Evolutionary conservation across 2,797 vertebrate genomes (phyloP).

Genomic region (Tamandua tetradactyla): DNA sequence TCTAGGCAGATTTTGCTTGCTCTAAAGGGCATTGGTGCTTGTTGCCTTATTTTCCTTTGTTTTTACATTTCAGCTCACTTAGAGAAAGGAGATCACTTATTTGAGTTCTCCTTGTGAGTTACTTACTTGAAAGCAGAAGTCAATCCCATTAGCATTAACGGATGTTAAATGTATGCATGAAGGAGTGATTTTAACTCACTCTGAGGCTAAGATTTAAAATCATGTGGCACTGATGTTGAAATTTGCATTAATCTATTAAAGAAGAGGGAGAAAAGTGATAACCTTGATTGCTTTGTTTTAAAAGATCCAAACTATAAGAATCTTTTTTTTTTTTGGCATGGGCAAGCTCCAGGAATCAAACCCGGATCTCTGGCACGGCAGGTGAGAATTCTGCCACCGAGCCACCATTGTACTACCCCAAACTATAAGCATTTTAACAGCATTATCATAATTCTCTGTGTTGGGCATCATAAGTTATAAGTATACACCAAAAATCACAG

Average conservation of each 20-base stretch:
- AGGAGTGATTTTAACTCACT: neutral
- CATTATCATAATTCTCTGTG: neutral
- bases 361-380: too few relatives aligned
- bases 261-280: neutral
- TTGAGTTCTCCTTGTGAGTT: conserved; percentile 8
- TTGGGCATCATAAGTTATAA: neutral
- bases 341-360: too few relatives aligned
- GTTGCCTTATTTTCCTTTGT: conserved; percentile 9
- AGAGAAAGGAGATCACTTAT: neutral
- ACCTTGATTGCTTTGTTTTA: conserved; percentile 7
- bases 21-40: neutral
- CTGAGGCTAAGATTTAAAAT: neutral
- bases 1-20: conserved; percentile 2
- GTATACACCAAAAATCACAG: neutral
- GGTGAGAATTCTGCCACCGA: too few relatives aligned
- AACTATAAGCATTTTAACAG: neutral
- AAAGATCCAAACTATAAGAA: neutral
- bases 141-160: neutral
- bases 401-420: too few relatives aligned
- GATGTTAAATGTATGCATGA: neutral
- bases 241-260: conserved; percentile 30
- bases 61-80: conserved; percentile 35
- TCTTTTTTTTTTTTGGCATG: too few relatives aligned
- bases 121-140: neutral
- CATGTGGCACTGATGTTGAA: neutral